Conservation (phyloP, 2,797 vertebrate species). For the Dermochelys coriacea region DNA sequence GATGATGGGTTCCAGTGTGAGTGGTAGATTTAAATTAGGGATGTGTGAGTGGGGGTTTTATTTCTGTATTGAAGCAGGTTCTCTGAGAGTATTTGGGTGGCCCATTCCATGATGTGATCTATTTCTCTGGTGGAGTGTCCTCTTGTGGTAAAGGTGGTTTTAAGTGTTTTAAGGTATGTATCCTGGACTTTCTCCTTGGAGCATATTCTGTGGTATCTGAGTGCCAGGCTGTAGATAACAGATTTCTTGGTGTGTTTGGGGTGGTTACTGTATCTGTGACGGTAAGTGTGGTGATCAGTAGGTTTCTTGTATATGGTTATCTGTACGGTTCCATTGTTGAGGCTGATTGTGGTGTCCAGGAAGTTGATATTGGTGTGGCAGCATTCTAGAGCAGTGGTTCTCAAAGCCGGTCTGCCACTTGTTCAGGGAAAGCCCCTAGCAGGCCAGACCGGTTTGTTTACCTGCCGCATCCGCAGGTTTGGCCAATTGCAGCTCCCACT, state of each 20-base stretch:
- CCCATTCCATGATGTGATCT: neutral
- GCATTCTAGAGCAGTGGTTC: no score
- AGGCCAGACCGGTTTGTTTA: no score
- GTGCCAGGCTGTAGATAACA: neutral
- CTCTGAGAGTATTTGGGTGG: neutral
- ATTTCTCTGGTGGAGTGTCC: neutral
- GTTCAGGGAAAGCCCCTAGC: no score
- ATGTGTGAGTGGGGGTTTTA: neutral
- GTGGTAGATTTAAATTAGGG: neutral
- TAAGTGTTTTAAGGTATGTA: neutral
- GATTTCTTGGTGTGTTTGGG: neutral
- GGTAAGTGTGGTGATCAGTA: neutral
- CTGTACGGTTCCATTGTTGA: neutral
- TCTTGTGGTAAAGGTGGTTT: neutral
- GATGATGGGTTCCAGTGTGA: neutral
- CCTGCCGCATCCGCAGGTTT: no score
- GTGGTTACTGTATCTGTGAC: neutral
- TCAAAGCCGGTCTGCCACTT: no score
- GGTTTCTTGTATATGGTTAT: neutral
- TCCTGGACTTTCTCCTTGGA: neutral
- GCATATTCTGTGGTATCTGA: neutral
- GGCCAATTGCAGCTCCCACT: no score
- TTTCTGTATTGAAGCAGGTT: neutral
- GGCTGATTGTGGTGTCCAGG: neutral
- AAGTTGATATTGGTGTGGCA: neutral